Evolutionary conservation across 2,113 vertebrate genomes (phyloP).

Genomic region (Lamprotornis superbus): DNA sequence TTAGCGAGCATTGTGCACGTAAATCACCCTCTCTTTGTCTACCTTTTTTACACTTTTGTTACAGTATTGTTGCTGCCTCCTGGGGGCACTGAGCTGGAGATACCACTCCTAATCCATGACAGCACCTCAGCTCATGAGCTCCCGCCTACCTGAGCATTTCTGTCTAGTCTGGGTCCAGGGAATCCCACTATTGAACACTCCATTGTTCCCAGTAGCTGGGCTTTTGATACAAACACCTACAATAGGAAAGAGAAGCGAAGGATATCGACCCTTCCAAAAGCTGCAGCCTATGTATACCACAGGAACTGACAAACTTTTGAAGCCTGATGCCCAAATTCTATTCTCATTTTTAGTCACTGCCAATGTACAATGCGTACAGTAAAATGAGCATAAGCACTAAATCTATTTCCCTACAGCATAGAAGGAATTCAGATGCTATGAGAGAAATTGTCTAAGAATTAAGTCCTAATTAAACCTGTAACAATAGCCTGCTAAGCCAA

Average conservation of each 20-base stretch:
- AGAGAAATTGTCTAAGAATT: neutral
- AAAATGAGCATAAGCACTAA: neutral
- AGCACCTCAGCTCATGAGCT: neutral
- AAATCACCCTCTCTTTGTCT: neutral
- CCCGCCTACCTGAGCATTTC: neutral
- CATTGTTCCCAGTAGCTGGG: neutral
- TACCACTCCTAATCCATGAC: neutral
- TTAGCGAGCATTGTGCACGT: neutral
- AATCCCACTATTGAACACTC: neutral
- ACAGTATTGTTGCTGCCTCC: accelerated
- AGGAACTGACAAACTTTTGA: neutral
- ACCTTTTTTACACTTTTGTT: neutral
- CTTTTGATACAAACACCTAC: neutral
- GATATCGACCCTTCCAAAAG: neutral
- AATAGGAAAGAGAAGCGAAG: neutral
- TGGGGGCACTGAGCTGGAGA: neutral
- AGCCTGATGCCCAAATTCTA: neutral
- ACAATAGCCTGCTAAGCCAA: neutral
- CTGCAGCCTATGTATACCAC: neutral
- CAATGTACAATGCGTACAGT: neutral
- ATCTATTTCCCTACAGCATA: neutral
- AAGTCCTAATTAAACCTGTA: neutral
- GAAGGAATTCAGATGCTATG: neutral
- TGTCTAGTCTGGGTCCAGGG: neutral
- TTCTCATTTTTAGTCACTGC: neutral